Conservation (phyloP, 2,113 vertebrate genomes). For the Seriola rivoliana region DNA sequence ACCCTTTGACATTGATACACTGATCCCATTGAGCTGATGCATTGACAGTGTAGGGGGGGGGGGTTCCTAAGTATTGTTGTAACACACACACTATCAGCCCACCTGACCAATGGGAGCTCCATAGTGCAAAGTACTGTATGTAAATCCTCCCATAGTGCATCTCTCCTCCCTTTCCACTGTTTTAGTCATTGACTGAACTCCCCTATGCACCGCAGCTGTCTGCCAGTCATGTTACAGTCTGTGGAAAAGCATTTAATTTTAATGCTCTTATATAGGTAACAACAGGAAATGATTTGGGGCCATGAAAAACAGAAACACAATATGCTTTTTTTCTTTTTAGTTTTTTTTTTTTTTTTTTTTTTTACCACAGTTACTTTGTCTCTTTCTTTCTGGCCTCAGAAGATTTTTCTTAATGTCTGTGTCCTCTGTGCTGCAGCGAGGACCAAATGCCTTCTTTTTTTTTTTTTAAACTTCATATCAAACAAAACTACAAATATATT, state of each 20-base stretch:
- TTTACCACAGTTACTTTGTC: constrained; percentile 80
- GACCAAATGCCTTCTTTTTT: constrained; percentile 29
- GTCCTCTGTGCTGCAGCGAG: constrained; percentile 38
- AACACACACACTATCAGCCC: constrained; percentile 78
- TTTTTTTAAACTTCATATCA: constrained; percentile 58
- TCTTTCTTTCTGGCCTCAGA: constrained; percentile 37
- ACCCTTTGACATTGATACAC: constrained; percentile 47
- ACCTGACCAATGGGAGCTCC: constrained; percentile 74
- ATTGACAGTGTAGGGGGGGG: constrained; percentile 53
- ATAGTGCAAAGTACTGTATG: constrained; percentile 88
- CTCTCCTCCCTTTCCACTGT: constrained; percentile 64
- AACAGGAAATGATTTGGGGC: constrained; percentile 46
- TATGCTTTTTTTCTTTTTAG: constrained; percentile 1
- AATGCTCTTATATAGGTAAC: constrained; percentile 42
- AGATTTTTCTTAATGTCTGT: constrained; percentile 1
- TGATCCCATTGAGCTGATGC: constrained; percentile 65
- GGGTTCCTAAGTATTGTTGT: constrained; percentile 62
- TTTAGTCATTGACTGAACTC: constrained; percentile 64
- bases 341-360: not conserved
- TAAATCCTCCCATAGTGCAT: constrained; percentile 82
- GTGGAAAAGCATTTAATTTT: not conserved
- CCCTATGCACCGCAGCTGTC: constrained; percentile 23
- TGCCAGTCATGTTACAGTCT: constrained; percentile 21
- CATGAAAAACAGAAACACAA: constrained; percentile 43
- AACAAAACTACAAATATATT: constrained; percentile 41